A percentile compares a stretch with the other conserved stretches of the same genome.
phyloP scores from a whole-genome alignment of 2,888 invertebrate genomes.

The Acleris sparsana region DNA sequence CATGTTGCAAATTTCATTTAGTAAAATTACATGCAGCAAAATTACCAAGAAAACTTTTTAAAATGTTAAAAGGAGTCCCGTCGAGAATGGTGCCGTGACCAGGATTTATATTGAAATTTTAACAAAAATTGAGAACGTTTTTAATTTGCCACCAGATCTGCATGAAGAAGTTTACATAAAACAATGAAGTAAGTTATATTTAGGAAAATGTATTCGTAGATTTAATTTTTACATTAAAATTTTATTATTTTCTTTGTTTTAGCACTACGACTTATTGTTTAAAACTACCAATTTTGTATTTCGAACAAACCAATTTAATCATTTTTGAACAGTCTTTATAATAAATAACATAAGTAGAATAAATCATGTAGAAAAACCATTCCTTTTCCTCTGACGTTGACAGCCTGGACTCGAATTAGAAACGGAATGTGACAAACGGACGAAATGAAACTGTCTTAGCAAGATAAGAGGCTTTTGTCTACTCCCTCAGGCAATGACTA shows the following conservation, averaged over 20 bases:
- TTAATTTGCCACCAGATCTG: not conserved
- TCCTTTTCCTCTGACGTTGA: slow-evolving; percentile 18
- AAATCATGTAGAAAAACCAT: not conserved
- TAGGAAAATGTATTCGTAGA: too few species aligned
- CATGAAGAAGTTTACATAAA: too few species aligned
- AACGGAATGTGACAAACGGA: slow-evolving; percentile 17
- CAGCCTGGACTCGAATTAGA: slow-evolving; percentile 24
- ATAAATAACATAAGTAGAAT: not conserved
- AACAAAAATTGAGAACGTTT: not conserved
- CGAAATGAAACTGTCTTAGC: slow-evolving; percentile 28
- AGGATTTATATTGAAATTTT: slow-evolving; percentile 8
- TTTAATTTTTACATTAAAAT: too few species aligned
- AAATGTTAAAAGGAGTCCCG: not conserved
- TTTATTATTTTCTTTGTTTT: too few species aligned
- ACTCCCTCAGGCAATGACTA: slow-evolving; percentile 5
- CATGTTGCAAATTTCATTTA: not conserved
- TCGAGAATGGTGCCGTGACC: slow-evolving; percentile 1
- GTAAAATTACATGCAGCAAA: not conserved
- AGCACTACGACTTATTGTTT: too few species aligned
- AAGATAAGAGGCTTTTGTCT: slow-evolving; percentile 12
- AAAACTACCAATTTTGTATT: not conserved
- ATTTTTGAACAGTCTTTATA: not conserved
- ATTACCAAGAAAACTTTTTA: slow-evolving; percentile 2
- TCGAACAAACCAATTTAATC: not conserved
- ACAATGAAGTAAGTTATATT: too few species aligned